These are phyloP conservation scores for Cosmia pyralina DNA, from an alignment of 2,888 invertebrate genomes.

Conservation along the genomic window DNA sequence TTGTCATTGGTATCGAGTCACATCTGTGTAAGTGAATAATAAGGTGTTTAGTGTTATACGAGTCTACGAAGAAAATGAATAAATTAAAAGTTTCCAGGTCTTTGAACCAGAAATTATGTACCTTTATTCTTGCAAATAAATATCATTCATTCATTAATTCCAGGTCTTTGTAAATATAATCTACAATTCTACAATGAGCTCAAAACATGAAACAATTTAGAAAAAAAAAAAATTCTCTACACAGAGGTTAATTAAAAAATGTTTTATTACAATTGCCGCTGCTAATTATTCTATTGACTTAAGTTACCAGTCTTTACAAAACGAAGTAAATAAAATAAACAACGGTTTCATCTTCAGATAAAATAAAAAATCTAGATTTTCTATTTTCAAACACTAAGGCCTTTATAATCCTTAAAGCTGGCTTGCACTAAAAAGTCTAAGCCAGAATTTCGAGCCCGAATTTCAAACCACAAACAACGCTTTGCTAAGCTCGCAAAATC, in stretches of 20 bases:
- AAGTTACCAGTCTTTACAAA: not conserved
- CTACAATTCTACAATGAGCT: too few relatives aligned
- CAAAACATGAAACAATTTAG: not conserved
- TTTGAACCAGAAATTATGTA: too few relatives aligned
- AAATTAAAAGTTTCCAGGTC: not conserved
- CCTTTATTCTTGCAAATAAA: too few relatives aligned
- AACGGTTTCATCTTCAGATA: not conserved
- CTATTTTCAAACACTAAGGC: not conserved
- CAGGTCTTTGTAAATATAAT: too few relatives aligned
- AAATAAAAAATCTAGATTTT: slow-evolving; percentile 1
- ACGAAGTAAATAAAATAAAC: not conserved
- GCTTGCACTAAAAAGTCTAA: slow-evolving; percentile 7
- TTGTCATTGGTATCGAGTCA: not conserved
- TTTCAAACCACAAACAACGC: slow-evolving; percentile 41
- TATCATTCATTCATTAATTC: too few relatives aligned
- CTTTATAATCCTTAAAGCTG: slow-evolving; percentile 13
- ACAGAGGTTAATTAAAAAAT: not conserved
- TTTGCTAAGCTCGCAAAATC: slow-evolving; percentile 28
- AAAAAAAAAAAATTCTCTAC: not conserved
- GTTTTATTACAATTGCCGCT: not conserved
- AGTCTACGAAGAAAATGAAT: not conserved
- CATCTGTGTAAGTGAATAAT: not conserved
- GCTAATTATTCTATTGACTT: not conserved
- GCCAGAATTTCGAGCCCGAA: not conserved
- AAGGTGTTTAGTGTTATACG: not conserved